Conservation (phyloP, 2,113 vertebrate genomes). For the Plotosus lineatus region DNA sequence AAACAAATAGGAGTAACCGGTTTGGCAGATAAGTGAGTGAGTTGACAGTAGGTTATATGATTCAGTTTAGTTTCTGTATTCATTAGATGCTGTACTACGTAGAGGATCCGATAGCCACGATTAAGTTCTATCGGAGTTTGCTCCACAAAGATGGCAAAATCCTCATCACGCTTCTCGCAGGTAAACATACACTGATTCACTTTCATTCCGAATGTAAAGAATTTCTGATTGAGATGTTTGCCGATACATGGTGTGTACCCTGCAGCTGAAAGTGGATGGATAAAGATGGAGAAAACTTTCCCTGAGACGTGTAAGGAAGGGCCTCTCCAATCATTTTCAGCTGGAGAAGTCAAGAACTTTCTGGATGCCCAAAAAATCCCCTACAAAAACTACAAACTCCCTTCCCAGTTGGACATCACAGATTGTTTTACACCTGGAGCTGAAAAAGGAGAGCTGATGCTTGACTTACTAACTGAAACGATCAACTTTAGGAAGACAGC, state of each 20-base stretch:
- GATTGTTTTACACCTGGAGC: slow-evolving; percentile 84
- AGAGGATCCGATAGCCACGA: no score
- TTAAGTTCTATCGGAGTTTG: no score
- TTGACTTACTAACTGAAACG: slow-evolving; percentile 89
- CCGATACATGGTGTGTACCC: neutral
- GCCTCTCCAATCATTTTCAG: slow-evolving; percentile 68
- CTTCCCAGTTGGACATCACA: slow-evolving; percentile 84
- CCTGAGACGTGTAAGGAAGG: slow-evolving; percentile 62
- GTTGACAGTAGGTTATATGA: no score
- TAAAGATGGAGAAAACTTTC: slow-evolving; percentile 77
- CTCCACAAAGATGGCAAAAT: slow-evolving; percentile 80
- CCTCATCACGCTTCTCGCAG: slow-evolving; percentile 84
- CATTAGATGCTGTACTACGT: no score
- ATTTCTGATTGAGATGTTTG: neutral
- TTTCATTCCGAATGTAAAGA: neutral
- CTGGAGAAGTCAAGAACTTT: slow-evolving; percentile 70
- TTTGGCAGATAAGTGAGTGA: no score
- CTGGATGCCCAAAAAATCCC: slow-evolving; percentile 75
- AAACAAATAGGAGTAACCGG: no score
- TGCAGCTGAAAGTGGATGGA: slow-evolving; percentile 80
- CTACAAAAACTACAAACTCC: slow-evolving; percentile 74
- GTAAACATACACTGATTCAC: slow-evolving; percentile 63
- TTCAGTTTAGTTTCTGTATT: no score
- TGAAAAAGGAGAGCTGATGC: slow-evolving; percentile 80
- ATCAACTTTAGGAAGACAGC: slow-evolving; percentile 79